phyloP scores from a whole-genome alignment of 2,797 vertebrate species.

The Sebastes ruberrimus region DNA sequence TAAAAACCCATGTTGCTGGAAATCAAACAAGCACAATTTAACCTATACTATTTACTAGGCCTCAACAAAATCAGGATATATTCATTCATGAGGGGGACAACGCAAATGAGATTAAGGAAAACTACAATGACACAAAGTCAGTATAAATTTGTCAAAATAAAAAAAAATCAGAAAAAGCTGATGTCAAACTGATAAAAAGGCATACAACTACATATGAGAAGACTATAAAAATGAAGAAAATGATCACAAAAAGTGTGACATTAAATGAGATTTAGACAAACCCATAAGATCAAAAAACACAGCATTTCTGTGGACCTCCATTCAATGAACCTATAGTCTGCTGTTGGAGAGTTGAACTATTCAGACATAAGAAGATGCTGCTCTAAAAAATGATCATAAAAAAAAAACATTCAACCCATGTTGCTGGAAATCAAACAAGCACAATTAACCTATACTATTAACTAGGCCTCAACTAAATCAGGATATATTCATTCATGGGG shows the following conservation, averaged over 20 bases:
- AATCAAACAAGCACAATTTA: background rate
- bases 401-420: background rate
- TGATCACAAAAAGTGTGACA: background rate
- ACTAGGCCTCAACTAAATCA: constrained; percentile 39
- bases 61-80: constrained; percentile 24
- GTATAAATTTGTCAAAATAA: background rate
- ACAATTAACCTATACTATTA: constrained; percentile 2
- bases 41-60: constrained; percentile 32
- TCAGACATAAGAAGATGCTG: background rate
- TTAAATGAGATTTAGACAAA: background rate
- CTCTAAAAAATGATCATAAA: background rate
- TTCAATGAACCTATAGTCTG: background rate
- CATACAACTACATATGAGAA: background rate
- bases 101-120: background rate
- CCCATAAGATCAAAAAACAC: background rate
- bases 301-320: background rate
- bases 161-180: background rate
- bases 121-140: background rate
- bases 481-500: constrained; percentile 47
- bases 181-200: background rate
- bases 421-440: background rate
- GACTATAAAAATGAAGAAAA: background rate
- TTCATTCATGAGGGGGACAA: constrained; percentile 44
- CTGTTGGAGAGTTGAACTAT: background rate
- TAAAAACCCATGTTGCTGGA: background rate